Conservation (phyloP, 1,140 invertebrate species). For the Sinella curviseta region DNA sequence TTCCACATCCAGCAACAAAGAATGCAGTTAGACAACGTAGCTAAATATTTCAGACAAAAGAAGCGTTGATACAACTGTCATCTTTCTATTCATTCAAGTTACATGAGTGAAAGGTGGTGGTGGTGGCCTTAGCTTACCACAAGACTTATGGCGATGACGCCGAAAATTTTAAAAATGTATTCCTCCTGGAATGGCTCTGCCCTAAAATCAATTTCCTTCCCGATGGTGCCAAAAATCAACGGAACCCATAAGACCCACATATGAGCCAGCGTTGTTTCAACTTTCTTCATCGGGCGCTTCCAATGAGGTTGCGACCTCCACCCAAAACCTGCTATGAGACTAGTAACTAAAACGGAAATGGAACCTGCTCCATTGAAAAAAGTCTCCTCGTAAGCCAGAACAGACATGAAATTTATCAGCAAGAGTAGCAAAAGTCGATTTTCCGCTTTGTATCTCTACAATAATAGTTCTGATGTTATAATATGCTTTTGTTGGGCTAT, state of each 20-base stretch:
- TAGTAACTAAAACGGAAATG: constrained; percentile 16
- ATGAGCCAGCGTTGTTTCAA: constrained; percentile 37
- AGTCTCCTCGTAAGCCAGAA: constrained; percentile 28
- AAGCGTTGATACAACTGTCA: no score
- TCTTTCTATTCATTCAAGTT: no score
- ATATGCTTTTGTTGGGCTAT: no score
- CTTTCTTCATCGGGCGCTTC: constrained; percentile 36
- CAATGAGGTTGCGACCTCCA: constrained; percentile 36
- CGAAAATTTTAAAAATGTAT: constrained; percentile 32
- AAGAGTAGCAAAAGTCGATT: constrained; percentile 32
- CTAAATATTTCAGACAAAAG: no score
- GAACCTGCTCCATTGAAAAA: constrained; percentile 30
- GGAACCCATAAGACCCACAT: constrained; percentile 45
- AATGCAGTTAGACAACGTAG: constrained; percentile 23
- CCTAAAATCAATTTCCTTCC: constrained; percentile 39
- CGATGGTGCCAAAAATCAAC: constrained; percentile 47
- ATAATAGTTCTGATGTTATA: no score
- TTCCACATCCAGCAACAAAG: background rate
- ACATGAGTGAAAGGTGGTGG: no score
- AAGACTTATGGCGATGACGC: constrained; percentile 29
- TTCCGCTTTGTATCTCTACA: constrained; percentile 19
- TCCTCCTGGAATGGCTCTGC: background rate
- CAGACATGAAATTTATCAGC: constrained; percentile 17
- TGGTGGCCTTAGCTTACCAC: no score
- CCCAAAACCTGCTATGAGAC: constrained; percentile 23